Percentiles rank a stretch among this genome's conserved stretches.
Evolutionary conservation across 2,113 vertebrate species (phyloP).

Genomic region (Silurus glanis): DNA sequence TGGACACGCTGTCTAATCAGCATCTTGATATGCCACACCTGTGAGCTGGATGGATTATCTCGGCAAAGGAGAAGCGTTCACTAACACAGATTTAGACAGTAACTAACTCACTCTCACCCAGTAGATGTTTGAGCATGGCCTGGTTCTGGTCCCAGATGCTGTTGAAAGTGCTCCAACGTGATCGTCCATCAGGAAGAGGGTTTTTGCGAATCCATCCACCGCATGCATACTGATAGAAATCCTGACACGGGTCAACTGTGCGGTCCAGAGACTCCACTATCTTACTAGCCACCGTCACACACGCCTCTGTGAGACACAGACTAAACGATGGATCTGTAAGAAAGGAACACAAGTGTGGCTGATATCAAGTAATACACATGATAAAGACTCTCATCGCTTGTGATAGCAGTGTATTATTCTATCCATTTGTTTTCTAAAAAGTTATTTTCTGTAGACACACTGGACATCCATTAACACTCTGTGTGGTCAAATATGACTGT

Average conservation of each 20-base stretch:
- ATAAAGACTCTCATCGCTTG: background rate
- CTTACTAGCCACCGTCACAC: conserved; percentile 87
- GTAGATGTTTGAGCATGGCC: conserved; percentile 91
- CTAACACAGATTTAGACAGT: background rate
- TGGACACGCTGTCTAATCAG: no score
- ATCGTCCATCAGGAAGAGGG: conserved; percentile 87
- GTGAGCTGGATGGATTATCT: no score
- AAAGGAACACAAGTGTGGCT: background rate
- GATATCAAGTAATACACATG: background rate
- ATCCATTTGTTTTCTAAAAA: background rate
- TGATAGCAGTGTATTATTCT: background rate
- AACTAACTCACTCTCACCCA: conserved; percentile 75
- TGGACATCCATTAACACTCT: background rate
- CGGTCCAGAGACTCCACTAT: conserved; percentile 91
- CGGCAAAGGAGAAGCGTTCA: no score
- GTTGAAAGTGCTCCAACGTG: conserved; percentile 97
- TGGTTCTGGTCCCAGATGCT: conserved; percentile 98
- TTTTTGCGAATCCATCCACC: conserved; percentile 96
- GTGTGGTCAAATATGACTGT: background rate
- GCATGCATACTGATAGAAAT: conserved; percentile 95
- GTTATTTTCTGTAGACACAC: background rate
- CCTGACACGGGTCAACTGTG: conserved; percentile 83
- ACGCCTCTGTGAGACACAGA: conserved; percentile 88
- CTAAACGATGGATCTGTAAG: conserved; percentile 77
- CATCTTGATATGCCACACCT: no score